Base-by-base conservation (phyloP, 1,140 invertebrate genomes). In the Eriosoma lanigerum region DNA sequence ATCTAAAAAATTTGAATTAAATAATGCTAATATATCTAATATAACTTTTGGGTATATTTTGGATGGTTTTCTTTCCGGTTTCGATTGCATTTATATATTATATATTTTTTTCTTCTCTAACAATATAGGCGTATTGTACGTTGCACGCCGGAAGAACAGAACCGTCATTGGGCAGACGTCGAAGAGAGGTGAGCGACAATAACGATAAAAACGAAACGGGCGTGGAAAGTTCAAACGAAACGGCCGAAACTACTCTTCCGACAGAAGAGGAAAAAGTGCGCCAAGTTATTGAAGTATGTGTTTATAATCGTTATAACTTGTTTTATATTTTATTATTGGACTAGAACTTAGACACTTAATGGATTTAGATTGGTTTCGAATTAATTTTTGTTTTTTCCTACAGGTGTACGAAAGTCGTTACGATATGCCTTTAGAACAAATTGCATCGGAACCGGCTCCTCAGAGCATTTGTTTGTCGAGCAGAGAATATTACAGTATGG, bases 251-350 rank as follows among this genome's bases (percentile, higher is more conserved):
- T 0, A 75, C 81, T 3, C n/a, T n/a, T n/a, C 81, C 72, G 3
- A 84, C 88, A 84, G 85, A 86, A 84, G 86, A 90, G 86, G 87
- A 94, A 85, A 92, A 92, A 85, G 93, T 95, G 17, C 87, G 92
- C 82, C 93, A 94, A 87, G 94, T 95, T 92, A 94, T 94, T 80
- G 92, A 94, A 87, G 93, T 94, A 81, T 83, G 83, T 38, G 8
- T 78, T 64, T 38, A 13, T 13, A 38, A 64, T 19, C 12, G 32
- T 62, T 17, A 29, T 29, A 12, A 64, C 8, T 26, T 15, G 46
- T 48, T 13, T 10, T 13, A 10, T 6, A 48, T 10, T 48, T 48
- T 48, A 1, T 8, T 15, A 48, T 48, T n/a, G n/a, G n/a, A n/a
- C n/a, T n/a, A n/a, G n/a, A n/a, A n/a, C n/a, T n/a, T n/a, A n/a